Percentiles rank a stretch among this genome's conserved stretches.
These are phyloP conservation scores for Micrasema minimum DNA, from an alignment of 1,140 invertebrate genomes.

Conservation along the genomic window DNA sequence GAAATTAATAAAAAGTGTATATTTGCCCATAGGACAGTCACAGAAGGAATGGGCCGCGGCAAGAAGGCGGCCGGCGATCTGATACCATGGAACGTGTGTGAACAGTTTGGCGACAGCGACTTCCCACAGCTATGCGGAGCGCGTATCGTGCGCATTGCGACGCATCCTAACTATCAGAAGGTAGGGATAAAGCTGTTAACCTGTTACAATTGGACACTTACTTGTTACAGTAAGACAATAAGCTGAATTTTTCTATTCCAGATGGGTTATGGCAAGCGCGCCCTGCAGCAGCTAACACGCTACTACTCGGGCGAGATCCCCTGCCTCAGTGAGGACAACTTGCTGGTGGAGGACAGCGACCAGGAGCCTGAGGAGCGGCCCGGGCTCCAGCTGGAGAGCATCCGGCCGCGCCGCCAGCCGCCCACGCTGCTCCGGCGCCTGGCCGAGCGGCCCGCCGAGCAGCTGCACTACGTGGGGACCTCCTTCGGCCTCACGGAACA, in stretches of 20 bases:
- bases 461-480: slow-evolving; percentile 93
- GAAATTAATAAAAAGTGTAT: too few relatives aligned
- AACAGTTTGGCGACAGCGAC: slow-evolving; percentile 94
- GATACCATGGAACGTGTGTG: slow-evolving; percentile 97
- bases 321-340: slow-evolving; percentile 71
- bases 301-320: slow-evolving; percentile 91
- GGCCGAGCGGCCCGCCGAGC: slow-evolving; percentile 85
- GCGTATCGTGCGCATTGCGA: slow-evolving; percentile 94
- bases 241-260: slow-evolving; percentile 62
- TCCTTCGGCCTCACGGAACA: slow-evolving; percentile 89
- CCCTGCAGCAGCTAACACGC: slow-evolving; percentile 83
- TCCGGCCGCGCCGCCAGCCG: slow-evolving; percentile 72
- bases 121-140: slow-evolving; percentile 93
- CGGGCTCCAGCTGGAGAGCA: slow-evolving; percentile 71
- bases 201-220: too few relatives aligned
- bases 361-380: slow-evolving; percentile 56
- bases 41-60: slow-evolving; percentile 83
- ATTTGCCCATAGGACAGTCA: slow-evolving; percentile 70
- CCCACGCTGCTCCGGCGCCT: slow-evolving; percentile 82
- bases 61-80: slow-evolving; percentile 94
- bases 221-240: too few relatives aligned
- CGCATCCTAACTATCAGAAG: slow-evolving; percentile 97
- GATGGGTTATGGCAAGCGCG: slow-evolving; percentile 95
- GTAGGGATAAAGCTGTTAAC: slow-evolving; percentile 59
- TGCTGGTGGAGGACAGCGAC: slow-evolving; percentile 60